Percentiles rank a stretch among this genome's conserved stretches.
These are phyloP conservation scores for Morone saxatilis DNA, from an alignment of 2,113 vertebrate genomes.

Conservation along the genomic window DNA sequence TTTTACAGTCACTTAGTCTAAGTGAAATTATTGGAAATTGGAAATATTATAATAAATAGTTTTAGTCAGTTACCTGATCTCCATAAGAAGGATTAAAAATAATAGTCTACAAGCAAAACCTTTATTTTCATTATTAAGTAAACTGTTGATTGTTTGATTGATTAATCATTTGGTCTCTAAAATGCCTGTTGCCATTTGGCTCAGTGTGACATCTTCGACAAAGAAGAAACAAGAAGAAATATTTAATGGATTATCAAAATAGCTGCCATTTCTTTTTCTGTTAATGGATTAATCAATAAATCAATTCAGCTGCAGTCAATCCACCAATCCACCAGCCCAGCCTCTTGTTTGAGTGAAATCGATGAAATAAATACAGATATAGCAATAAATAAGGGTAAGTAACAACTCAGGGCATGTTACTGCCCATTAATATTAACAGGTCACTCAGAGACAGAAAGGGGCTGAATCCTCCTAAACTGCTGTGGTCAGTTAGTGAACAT, in stretches of 20 bases:
- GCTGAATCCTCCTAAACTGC: not conserved
- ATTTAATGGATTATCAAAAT: not conserved
- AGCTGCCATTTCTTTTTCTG: not conserved
- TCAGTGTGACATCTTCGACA: not conserved
- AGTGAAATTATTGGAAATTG: not conserved
- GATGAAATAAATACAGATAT: not conserved
- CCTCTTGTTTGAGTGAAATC: not conserved
- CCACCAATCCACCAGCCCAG: not conserved
- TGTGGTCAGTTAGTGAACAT: not conserved
- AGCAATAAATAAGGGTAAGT: conserved; percentile 23
- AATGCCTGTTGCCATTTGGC: not conserved
- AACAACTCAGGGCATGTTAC: conserved; percentile 12
- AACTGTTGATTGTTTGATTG: not conserved
- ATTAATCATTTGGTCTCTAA: not conserved
- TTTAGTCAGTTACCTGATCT: not conserved
- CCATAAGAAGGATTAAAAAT: not conserved
- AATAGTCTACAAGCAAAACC: not conserved
- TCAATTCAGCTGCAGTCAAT: not conserved
- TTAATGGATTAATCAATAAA: not conserved
- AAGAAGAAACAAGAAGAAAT: not conserved
- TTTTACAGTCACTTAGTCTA: not conserved
- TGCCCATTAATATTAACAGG: conserved; percentile 38
- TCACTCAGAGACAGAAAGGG: conserved; percentile 23
- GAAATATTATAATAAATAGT: not conserved
- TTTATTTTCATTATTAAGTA: not conserved